Conservation (phyloP, 2,113 vertebrate species). For the Brienomyrus brachyistius region DNA sequence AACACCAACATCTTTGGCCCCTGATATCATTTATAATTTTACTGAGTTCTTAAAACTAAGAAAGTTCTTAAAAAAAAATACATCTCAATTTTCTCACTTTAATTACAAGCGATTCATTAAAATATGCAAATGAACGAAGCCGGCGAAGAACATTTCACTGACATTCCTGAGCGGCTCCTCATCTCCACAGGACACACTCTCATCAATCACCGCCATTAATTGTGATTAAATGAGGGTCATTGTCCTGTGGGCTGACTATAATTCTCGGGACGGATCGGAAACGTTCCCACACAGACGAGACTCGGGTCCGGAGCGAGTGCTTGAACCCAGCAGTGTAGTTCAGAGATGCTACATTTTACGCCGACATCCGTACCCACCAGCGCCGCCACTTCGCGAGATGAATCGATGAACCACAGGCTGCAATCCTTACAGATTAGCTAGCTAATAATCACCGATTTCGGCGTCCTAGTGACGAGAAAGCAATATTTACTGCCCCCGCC, state of each 20-base stretch:
- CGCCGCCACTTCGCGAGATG: not conserved
- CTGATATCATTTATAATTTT: not conserved
- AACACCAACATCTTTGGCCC: not conserved
- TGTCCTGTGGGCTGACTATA: constrained; percentile 2
- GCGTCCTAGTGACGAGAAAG: not conserved
- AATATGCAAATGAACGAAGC: not conserved
- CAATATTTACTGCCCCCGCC: not conserved
- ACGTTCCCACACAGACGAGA: not conserved
- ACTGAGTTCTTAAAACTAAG: not conserved
- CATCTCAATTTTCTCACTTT: not conserved
- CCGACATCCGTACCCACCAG: not conserved
- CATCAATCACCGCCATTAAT: constrained; percentile 18
- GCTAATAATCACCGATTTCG: not conserved
- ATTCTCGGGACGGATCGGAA: not conserved
- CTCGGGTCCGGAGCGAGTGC: not conserved
- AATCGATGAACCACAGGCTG: not conserved
- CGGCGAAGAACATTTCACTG: not conserved
- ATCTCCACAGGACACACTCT: not conserved
- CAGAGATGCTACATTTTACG: not conserved
- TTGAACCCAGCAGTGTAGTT: not conserved
- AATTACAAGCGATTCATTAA: not conserved
- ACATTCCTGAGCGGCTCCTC: not conserved
- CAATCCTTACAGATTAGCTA: not conserved
- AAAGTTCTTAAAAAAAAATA: constrained; percentile 5
- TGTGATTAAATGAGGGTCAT: constrained; percentile 20